Base-by-base conservation (phyloP, 2,888 invertebrate genomes). In the Tetropium fuscum region DNA sequence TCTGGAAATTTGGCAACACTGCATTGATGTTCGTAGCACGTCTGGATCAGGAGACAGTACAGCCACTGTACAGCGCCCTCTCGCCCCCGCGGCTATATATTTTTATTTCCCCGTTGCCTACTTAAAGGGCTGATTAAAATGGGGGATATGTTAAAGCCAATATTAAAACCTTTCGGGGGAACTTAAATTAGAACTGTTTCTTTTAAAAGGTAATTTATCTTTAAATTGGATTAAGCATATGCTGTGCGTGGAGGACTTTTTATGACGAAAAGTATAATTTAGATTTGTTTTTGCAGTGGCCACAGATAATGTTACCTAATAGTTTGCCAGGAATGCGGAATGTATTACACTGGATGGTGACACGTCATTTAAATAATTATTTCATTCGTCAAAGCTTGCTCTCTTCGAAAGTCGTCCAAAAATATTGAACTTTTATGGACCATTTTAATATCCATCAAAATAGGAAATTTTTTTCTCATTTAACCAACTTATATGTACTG, bases 51-150 rank as follows among this genome's bases (percentile, higher is more conserved):
- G 32, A 30, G 59, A 54, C 53, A 51, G 38, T 51, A 34, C 47
- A 58, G 53, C 53, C 40, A 41, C 45, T 11, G 25, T 47, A 18
- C 40, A 15, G 30, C 47, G 59, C 54, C 58, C 59, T 53, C 44
- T 41, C 58, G 45, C 63, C 69, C n/a, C 70, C 73, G 72, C 70
- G 72, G 79, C 77, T 76, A 79, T 80, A 80, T 81, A 81, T 81
- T 81, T 80, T 80, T 81, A 81, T 81, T 81, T 81, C 81, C 81
- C 81, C 74, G 75, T 80, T 79, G 81, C 78, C 80, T 80, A 81
- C 80, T 81, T 81, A 80, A 80, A 77, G 76, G 80, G 77, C 81
- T 81, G 81, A 81, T 81, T 81, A 81, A 81, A 80, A 80, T 70
- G 72, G 78, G 80, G 79, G 78, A 77, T 78, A 78, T 75, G 78